A percentile compares a stretch with the other conserved stretches of the same genome.
phyloP scores from a whole-genome alignment of 2,888 invertebrate species.

The Melanotus villosus region DNA sequence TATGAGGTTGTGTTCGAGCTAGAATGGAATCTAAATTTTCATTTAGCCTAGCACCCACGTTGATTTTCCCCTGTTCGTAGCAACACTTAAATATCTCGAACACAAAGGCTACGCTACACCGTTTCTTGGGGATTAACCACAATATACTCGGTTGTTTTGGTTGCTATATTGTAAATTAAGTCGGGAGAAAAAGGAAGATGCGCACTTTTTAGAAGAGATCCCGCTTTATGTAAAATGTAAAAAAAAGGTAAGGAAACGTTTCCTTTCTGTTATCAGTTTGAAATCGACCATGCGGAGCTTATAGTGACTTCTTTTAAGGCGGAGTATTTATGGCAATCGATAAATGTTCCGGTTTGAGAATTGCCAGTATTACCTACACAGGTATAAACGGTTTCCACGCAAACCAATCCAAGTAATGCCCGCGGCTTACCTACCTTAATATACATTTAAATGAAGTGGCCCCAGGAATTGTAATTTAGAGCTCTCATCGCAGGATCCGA shows the following conservation, averaged over 20 bases:
- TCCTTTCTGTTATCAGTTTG: background rate
- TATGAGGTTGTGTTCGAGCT: background rate
- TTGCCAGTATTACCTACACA: conserved; percentile 38
- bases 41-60: background rate
- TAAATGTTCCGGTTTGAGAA: conserved; percentile 33
- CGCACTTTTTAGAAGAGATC: background rate
- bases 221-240: too few species aligned
- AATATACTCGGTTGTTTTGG: background rate
- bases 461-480: conserved; percentile 52
- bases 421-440: conserved; percentile 48
- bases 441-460: conserved; percentile 52
- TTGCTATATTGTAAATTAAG: background rate
- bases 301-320: conserved; percentile 3
- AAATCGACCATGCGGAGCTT: conserved; percentile 13
- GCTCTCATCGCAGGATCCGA: conserved; percentile 49
- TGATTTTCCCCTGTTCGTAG: background rate
- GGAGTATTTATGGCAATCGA: conserved; percentile 36
- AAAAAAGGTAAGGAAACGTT: background rate
- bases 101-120: background rate
- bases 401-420: conserved; percentile 48
- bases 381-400: conserved; percentile 44
- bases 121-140: background rate
- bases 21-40: background rate
- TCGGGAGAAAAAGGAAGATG: background rate
- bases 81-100: background rate